phyloP scores from a whole-genome alignment of 2,888 invertebrate species.

The Theristus sp. region DNA sequence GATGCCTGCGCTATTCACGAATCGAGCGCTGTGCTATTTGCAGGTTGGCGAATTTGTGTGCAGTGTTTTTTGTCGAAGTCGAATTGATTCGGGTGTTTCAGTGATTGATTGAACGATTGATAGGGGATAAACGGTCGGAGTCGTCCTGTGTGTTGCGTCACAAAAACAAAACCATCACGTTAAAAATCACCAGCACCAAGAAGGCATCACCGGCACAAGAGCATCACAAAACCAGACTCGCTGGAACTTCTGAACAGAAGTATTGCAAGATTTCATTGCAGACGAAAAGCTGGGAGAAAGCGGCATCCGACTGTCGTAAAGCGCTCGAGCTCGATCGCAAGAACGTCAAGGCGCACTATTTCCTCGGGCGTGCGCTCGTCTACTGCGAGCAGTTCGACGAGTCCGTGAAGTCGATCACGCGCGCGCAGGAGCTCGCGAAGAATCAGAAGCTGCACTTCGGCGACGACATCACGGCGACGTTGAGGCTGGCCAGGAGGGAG shows the following conservation, averaged over 20 bases:
- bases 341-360: constrained; percentile 86
- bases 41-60: no score
- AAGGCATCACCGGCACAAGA: no score
- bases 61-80: no score
- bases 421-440: constrained; percentile 61
- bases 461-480: constrained; percentile 68
- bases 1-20: constrained; percentile 5
- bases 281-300: constrained; percentile 58
- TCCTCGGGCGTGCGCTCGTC: constrained; percentile 73
- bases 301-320: constrained; percentile 70
- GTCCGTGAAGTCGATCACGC: constrained; percentile 44
- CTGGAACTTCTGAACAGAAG: no score
- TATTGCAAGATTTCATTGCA: no score
- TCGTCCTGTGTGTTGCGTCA: no score
- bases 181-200: no score
- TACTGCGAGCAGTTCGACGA: constrained; percentile 79
- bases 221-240: no score
- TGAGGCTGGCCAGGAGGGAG: constrained; percentile 72
- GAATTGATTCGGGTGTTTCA: no score
- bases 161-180: no score
- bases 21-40: constrained; percentile 20
- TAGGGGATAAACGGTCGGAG: no score
- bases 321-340: constrained; percentile 79
- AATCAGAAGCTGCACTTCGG: constrained; percentile 89
- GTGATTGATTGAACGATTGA: no score